Conservation (phyloP, 2,797 vertebrate species). For the Falco biarmicus region DNA sequence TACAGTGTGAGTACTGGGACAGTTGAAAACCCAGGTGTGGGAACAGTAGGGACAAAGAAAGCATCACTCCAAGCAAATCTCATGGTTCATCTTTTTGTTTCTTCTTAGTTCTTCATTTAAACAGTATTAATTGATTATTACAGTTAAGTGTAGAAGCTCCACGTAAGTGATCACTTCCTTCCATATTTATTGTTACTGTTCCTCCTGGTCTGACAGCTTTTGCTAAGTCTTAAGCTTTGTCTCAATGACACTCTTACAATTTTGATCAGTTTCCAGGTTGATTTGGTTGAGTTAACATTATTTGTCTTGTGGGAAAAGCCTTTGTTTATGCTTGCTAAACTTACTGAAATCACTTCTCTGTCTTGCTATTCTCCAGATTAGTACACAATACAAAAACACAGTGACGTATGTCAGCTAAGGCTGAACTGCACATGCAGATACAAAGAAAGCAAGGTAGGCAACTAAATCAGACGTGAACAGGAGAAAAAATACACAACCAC, state of each 20-base stretch:
- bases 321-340: background rate
- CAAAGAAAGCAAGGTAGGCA: background rate
- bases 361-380: background rate
- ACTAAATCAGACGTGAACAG: background rate
- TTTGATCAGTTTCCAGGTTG: background rate
- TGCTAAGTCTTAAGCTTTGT: background rate
- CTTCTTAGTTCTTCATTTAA: background rate
- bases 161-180: background rate
- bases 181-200: background rate
- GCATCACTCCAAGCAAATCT: background rate
- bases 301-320: background rate
- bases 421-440: background rate
- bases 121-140: background rate
- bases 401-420: background rate
- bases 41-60: background rate
- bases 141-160: background rate
- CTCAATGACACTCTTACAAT: background rate
- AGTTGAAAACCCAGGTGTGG: background rate
- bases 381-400: background rate
- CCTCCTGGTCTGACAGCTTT: background rate
- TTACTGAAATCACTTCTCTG: background rate
- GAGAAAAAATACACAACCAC: background rate
- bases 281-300: background rate
- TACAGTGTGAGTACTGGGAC: background rate
- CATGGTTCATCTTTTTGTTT: background rate